A percentile compares a stretch with the other conserved stretches of the same genome.
Conservation (phyloP, 2,113 vertebrate genomes). For the Coregonus clupeaformis region DNA sequence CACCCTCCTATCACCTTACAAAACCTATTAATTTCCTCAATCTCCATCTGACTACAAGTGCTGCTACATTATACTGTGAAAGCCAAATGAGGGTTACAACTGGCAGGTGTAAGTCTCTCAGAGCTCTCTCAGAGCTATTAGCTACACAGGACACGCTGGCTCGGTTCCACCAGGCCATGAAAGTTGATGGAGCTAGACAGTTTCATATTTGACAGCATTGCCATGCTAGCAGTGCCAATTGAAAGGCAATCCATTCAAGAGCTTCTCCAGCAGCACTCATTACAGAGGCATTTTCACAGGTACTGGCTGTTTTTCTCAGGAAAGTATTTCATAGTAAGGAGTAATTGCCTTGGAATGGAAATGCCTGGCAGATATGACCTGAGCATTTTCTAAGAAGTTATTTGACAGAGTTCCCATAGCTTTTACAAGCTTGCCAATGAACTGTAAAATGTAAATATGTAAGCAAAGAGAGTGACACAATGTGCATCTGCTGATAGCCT, state of each 20-base stretch:
- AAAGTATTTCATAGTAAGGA: conserved; percentile 22
- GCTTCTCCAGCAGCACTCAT: conserved; percentile 11
- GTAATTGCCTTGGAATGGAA: conserved; percentile 13
- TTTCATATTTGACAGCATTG: conserved; percentile 25
- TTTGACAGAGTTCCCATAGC: conserved; percentile 6
- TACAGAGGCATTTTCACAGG: conserved; percentile 10
- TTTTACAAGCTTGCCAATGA: conserved; percentile 3
- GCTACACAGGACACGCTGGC: conserved; percentile 2
- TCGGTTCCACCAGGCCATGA: conserved; percentile 16
- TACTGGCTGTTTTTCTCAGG: conserved; percentile 25
- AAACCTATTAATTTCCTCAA: background rate
- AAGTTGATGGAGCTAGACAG: conserved; percentile 29
- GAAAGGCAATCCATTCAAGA: conserved; percentile 23
- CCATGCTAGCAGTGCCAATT: conserved; percentile 8
- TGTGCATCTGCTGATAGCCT: background rate
- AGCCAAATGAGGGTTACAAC: background rate
- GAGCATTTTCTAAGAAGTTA: conserved; percentile 4
- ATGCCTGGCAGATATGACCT: conserved; percentile 3
- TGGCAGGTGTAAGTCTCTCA: conserved; percentile 4
- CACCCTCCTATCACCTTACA: conserved; percentile 2
- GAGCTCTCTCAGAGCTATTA: conserved; percentile 17
- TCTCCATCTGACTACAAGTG: conserved; percentile 2
- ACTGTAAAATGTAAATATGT: conserved; percentile 21
- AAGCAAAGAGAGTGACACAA: conserved; percentile 4
- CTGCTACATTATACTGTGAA: conserved; percentile 10